Conservation (phyloP, 1,140 invertebrate genomes). For the Pogonus chalceus region DNA sequence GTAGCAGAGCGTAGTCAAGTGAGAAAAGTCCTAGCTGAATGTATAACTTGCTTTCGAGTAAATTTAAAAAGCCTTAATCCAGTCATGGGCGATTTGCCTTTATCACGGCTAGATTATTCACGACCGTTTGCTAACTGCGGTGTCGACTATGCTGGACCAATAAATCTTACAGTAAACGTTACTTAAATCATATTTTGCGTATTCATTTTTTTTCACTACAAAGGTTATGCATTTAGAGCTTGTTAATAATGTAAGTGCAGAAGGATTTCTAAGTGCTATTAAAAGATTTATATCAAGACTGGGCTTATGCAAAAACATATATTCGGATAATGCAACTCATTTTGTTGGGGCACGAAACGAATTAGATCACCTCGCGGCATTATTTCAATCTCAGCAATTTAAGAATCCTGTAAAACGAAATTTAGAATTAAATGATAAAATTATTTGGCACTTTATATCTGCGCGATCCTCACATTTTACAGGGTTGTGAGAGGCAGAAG, state of each 20-base stretch:
- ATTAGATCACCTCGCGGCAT: slow-evolving; percentile 8
- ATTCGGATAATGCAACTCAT: slow-evolving; percentile 23
- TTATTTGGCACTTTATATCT: slow-evolving; percentile 27
- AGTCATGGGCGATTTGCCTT: neutral
- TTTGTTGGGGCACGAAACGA: slow-evolving; percentile 19
- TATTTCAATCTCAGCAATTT: no score
- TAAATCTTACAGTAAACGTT: neutral
- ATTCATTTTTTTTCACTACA: slow-evolving; percentile 5
- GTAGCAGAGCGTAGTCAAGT: slow-evolving; percentile 9
- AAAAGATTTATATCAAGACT: slow-evolving; percentile 20
- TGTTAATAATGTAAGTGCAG: slow-evolving; percentile 15
- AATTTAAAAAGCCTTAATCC: neutral
- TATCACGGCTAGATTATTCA: neutral
- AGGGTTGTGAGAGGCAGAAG: slow-evolving; percentile 28
- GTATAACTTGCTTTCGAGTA: slow-evolving; percentile 20
- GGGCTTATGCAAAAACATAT: slow-evolving; percentile 17
- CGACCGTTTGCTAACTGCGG: neutral
- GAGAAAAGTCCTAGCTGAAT: slow-evolving; percentile 15
- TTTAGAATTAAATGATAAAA: neutral
- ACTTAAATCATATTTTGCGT: slow-evolving; percentile 11
- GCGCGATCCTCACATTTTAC: slow-evolving; percentile 29
- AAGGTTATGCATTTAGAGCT: slow-evolving; percentile 15
- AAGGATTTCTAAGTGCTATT: slow-evolving; percentile 16
- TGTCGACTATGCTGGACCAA: slow-evolving; percentile 25
- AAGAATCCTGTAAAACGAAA: neutral